Conservation (phyloP, 1,140 invertebrate genomes). For the Asobara japonica region DNA sequence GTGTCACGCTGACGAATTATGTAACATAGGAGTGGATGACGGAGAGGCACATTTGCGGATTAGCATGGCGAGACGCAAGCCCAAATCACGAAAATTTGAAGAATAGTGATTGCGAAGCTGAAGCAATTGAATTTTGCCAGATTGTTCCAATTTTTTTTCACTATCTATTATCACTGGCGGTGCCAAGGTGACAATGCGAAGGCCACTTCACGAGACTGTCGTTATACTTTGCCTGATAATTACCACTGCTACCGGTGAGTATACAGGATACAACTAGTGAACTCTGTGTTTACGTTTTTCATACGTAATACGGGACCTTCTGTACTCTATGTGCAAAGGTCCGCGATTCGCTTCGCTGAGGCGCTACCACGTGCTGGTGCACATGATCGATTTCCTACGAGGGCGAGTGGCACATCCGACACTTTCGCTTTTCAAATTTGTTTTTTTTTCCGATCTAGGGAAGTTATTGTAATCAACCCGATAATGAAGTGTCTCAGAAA, state of each 20-base stretch:
- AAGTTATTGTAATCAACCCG: no score
- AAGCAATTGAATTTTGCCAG: background rate
- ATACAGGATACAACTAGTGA: slow-evolving; percentile 13
- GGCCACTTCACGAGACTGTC: background rate
- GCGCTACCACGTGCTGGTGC: background rate
- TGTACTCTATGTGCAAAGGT: background rate
- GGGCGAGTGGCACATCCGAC: background rate
- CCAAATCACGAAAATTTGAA: background rate
- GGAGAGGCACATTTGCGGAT: background rate
- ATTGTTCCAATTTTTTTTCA: background rate
- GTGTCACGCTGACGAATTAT: slow-evolving; percentile 23
- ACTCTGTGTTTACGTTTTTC: slow-evolving; percentile 16
- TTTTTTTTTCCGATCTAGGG: no score
- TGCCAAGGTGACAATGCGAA: slow-evolving; percentile 24
- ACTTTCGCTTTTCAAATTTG: background rate
- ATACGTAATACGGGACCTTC: background rate
- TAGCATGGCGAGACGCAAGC: slow-evolving; percentile 16
- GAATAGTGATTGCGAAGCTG: background rate
- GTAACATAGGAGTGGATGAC: slow-evolving; percentile 12
- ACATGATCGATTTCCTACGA: slow-evolving; percentile 13
- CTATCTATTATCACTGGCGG: background rate
- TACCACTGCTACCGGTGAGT: slow-evolving; percentile 19
- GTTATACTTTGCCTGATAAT: slow-evolving; percentile 18
- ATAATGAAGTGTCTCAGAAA: no score
- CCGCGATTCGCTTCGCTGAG: background rate